Percentiles rank a stretch among this genome's conserved stretches.
Conservation (phyloP, 2,797 vertebrate genomes). For the Pseudochirops cupreus region DNA sequence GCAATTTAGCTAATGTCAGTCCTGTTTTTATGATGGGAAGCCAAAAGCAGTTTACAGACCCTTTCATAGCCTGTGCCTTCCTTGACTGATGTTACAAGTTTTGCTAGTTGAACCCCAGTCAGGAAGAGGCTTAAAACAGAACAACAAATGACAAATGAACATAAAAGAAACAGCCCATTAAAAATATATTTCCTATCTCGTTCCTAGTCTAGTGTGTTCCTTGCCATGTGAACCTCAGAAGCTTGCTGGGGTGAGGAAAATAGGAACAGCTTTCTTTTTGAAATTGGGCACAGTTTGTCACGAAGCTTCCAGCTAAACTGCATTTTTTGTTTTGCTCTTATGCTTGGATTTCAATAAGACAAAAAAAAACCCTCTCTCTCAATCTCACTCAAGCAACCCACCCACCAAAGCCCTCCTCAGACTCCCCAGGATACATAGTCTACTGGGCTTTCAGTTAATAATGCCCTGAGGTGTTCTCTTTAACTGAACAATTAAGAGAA, state of each 20-base stretch:
- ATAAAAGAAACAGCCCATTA: conserved; percentile 57
- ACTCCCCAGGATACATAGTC: conserved; percentile 66
- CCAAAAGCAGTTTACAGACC: not conserved
- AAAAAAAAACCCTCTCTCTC: conserved; percentile 51
- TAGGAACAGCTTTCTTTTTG: conserved; percentile 52
- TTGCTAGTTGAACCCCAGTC: not conserved
- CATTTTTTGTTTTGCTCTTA: conserved; percentile 44
- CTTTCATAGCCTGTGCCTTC: conserved; percentile 8
- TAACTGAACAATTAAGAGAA: conserved; percentile 82
- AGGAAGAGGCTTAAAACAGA: conserved; percentile 27
- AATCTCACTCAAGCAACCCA: not conserved
- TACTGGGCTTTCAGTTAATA: conserved; percentile 76
- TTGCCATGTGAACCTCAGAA: conserved; percentile 43
- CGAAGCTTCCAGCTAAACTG: conserved; percentile 55
- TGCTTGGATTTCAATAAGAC: conserved; percentile 64
- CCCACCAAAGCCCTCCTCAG: not conserved
- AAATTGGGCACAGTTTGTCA: conserved; percentile 45
- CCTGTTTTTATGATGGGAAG: not conserved
- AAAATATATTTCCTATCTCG: conserved; percentile 51
- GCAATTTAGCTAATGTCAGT: not conserved
- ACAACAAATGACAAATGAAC: conserved; percentile 41
- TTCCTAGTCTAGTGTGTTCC: conserved; percentile 38
- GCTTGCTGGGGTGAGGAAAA: conserved; percentile 62
- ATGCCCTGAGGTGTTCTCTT: conserved; percentile 70
- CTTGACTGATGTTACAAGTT: not conserved